Evolutionary conservation across 2,797 vertebrate species (phyloP).

Genomic region (Orientallactaga sibirica): DNA sequence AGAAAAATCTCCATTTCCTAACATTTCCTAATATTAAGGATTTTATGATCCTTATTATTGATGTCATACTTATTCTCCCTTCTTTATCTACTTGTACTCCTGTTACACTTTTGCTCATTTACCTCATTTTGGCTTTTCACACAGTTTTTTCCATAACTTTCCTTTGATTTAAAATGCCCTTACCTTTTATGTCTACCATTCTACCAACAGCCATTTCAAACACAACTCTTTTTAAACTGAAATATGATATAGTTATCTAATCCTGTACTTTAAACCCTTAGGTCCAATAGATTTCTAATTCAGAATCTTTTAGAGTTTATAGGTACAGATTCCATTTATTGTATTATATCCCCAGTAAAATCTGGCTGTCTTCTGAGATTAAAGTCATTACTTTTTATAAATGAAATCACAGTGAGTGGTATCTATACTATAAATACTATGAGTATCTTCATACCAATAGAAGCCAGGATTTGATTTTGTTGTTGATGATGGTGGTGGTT

Average conservation of each 20-base stretch:
- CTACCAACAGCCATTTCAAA: slow-evolving; percentile 5
- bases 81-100: background rate
- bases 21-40: background rate
- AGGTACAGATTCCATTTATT: background rate
- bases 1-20: background rate
- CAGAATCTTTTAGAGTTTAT: slow-evolving; percentile 27
- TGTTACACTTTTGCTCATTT: background rate
- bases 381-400: background rate
- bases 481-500: no score
- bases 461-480: slow-evolving; percentile 5
- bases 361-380: background rate
- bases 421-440: background rate
- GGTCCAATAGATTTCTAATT: slow-evolving; percentile 37
- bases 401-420: background rate
- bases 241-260: background rate
- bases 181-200: background rate
- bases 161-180: slow-evolving; percentile 20
- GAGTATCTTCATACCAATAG: background rate
- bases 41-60: background rate
- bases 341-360: background rate
- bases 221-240: slow-evolving; percentile 17
- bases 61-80: background rate
- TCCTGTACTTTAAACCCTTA: background rate
- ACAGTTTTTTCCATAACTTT: background rate
- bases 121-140: background rate